phyloP scores from a whole-genome alignment of 2,113 vertebrate genomes.

The Sinocyclocheilus anshuiensis region DNA sequence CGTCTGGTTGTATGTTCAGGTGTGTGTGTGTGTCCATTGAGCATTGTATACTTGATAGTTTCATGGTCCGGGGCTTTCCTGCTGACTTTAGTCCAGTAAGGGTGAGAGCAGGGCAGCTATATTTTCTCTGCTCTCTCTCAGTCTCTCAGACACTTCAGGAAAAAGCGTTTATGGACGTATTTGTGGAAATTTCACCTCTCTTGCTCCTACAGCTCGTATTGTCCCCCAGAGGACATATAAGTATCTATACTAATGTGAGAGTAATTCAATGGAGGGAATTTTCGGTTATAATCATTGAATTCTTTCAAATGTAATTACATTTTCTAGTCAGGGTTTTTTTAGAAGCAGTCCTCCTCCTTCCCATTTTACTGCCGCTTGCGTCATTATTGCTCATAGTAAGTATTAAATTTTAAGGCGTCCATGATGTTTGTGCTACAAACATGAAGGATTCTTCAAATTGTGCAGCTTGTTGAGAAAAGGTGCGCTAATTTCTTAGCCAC shows the following conservation, averaged over 20 bases:
- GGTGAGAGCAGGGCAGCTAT: not conserved
- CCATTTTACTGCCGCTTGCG: not conserved
- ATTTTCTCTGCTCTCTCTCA: not conserved
- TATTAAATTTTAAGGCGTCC: not conserved
- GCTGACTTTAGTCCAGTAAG: not conserved
- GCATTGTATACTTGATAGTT: not conserved
- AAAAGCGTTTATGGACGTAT: constrained; percentile 36
- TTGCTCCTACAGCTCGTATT: constrained; percentile 16
- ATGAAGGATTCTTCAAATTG: not conserved
- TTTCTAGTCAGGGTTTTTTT: not conserved
- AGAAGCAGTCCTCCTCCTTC: not conserved
- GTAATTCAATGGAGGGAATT: not conserved
- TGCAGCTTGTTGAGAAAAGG: not conserved
- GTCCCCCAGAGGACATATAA: constrained; percentile 7
- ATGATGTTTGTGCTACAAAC: not conserved
- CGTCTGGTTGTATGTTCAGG: not conserved
- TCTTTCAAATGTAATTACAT: not conserved
- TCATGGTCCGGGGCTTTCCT: constrained; percentile 15
- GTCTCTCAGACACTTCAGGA: constrained; percentile 20
- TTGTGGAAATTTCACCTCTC: constrained; percentile 30
- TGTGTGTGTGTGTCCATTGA: not conserved
- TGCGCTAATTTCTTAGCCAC: not conserved
- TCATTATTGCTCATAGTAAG: not conserved
- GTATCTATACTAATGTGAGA: not conserved
- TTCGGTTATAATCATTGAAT: not conserved